Evolutionary conservation across 2,888 invertebrate species (phyloP).

Genomic region (Archaeoteleia sp.): DNA sequence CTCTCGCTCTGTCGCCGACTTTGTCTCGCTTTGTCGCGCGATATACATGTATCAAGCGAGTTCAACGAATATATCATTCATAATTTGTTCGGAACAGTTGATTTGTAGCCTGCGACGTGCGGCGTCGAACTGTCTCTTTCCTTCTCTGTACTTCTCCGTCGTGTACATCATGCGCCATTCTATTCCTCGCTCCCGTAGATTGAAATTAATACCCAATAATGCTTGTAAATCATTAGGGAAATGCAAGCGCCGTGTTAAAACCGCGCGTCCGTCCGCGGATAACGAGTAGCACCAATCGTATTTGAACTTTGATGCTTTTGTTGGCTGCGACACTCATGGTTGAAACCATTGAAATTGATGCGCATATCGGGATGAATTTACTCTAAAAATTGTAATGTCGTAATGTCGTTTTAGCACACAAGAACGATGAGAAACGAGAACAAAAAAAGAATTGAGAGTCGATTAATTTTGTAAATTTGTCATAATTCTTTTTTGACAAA

Average conservation of each 20-base stretch:
- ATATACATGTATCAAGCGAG: conserved; percentile 71
- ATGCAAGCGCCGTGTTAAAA: conserved; percentile 56
- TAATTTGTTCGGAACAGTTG: conserved; percentile 74
- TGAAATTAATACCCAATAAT: conserved; percentile 75
- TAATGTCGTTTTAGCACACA: conserved; percentile 26
- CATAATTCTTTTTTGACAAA: no score
- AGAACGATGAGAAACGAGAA: conserved; percentile 20
- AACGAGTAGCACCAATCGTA: conserved; percentile 43
- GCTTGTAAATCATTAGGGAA: conserved; percentile 73
- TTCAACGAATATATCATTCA: conserved; percentile 74
- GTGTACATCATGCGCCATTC: conserved; percentile 62
- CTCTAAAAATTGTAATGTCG: conserved; percentile 34
- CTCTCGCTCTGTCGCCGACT: background rate
- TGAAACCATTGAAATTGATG: conserved; percentile 30
- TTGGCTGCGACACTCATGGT: conserved; percentile 11
- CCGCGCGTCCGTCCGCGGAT: conserved; percentile 58
- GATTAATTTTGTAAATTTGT: no score
- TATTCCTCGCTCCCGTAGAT: conserved; percentile 68
- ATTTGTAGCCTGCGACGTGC: conserved; percentile 73
- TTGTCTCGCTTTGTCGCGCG: conserved; percentile 46
- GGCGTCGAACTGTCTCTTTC: conserved; percentile 68
- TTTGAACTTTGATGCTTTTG: conserved; percentile 54
- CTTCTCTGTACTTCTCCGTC: conserved; percentile 58
- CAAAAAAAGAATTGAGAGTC: no score
- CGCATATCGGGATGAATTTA: conserved; percentile 24